Conservation (phyloP, 2,797 vertebrate species). For the Anabacerthia variegaticeps region DNA sequence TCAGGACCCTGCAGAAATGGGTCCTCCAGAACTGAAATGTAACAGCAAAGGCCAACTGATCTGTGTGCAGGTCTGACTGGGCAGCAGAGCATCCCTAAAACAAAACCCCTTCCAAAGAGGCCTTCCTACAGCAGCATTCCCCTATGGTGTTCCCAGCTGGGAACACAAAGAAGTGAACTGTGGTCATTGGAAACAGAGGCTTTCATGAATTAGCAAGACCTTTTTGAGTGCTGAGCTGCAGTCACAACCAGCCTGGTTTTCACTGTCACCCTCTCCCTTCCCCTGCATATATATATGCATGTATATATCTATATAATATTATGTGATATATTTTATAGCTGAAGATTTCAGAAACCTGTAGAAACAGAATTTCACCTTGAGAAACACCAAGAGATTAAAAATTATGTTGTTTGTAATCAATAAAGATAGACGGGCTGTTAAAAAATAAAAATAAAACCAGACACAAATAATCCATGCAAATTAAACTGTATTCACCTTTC, state of each 20-base stretch:
- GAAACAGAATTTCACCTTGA: constrained; percentile 54
- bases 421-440: constrained; percentile 14
- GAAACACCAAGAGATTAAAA: constrained; percentile 33
- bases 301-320: neutral
- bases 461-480: constrained; percentile 51
- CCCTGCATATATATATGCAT: neutral
- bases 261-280: neutral
- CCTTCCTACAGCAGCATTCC: neutral
- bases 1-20: neutral
- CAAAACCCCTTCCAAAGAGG: neutral
- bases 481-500: constrained; percentile 50
- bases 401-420: constrained; percentile 29
- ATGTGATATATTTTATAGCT: neutral
- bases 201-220: neutral
- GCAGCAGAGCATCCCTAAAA: neutral
- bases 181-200: neutral
- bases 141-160: neutral
- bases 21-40: neutral
- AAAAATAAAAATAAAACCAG: constrained; percentile 12
- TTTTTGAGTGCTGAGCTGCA: neutral
- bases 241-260: neutral
- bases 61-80: neutral
- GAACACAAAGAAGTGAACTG: neutral
- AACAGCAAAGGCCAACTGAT: neutral
- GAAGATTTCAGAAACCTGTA: neutral